phyloP scores from a whole-genome alignment of 2,797 vertebrate genomes.

The Intellagama lesueurii region DNA sequence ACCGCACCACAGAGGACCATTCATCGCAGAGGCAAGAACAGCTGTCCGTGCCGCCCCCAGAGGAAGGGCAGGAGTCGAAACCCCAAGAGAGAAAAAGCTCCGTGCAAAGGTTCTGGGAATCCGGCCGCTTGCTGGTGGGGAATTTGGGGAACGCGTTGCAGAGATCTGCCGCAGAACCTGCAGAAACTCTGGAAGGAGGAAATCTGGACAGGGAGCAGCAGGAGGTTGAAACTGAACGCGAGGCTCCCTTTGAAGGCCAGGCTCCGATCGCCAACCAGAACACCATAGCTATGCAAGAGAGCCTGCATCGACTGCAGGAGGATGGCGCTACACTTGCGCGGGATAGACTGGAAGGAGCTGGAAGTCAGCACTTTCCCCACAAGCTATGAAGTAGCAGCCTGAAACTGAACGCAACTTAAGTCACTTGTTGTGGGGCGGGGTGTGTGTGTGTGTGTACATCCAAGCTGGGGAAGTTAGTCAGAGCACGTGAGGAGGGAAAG shows the following conservation, averaged over 20 bases:
- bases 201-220: not conserved
- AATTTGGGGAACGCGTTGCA: too few relatives aligned
- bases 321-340: not conserved
- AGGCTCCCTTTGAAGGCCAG: not conserved
- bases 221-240: not conserved
- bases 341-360: not conserved
- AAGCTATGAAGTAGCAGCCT: too few relatives aligned
- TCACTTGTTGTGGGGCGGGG: too few relatives aligned
- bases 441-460: too few relatives aligned
- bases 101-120: not conserved
- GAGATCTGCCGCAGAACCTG: too few relatives aligned
- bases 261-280: not conserved
- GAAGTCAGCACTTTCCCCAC: not conserved
- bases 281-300: too few relatives aligned
- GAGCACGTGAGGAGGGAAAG: too few relatives aligned
- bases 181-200: fast-evolving
- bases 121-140: not conserved
- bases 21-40: too few relatives aligned
- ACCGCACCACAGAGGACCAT: not conserved
- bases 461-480: too few relatives aligned
- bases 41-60: not conserved
- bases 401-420: too few relatives aligned
- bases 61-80: not conserved
- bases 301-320: too few relatives aligned
- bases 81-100: not conserved